Percentiles rank a stretch among this genome's conserved stretches.
Evolutionary conservation across 2,113 vertebrate genomes (phyloP).

Genomic region (Cephalopholis sonnerati): DNA sequence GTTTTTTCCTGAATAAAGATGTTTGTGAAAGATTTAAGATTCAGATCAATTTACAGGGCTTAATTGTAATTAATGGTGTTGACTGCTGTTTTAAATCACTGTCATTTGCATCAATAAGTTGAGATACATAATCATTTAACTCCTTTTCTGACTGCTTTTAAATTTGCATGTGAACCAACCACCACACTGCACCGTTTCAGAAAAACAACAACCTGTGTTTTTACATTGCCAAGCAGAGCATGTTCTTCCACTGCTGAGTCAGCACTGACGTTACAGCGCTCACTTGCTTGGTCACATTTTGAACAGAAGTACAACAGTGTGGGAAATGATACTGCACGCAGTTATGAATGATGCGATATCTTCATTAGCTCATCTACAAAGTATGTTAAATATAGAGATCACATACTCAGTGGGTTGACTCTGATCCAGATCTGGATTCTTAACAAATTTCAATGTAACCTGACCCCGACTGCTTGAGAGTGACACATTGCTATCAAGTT

Average conservation of each 20-base stretch:
- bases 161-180: background rate
- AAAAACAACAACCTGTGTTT: too few species aligned
- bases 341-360: background rate
- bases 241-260: background rate
- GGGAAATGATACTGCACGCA: background rate
- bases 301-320: background rate
- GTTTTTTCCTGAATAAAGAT: background rate
- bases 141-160: background rate
- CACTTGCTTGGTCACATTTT: background rate
- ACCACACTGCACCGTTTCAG: background rate
- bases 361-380: background rate
- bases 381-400: background rate
- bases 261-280: background rate
- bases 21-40: background rate
- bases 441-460: background rate
- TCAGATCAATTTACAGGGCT: too few species aligned
- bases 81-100: background rate
- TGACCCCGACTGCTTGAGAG: background rate
- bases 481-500: background rate
- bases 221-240: background rate
- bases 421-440: background rate
- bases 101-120: background rate
- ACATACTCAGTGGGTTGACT: background rate
- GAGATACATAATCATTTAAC: background rate
- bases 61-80: fast-evolving